Conservation (phyloP, 2,113 vertebrate species). For the Bubo blakistoni region DNA sequence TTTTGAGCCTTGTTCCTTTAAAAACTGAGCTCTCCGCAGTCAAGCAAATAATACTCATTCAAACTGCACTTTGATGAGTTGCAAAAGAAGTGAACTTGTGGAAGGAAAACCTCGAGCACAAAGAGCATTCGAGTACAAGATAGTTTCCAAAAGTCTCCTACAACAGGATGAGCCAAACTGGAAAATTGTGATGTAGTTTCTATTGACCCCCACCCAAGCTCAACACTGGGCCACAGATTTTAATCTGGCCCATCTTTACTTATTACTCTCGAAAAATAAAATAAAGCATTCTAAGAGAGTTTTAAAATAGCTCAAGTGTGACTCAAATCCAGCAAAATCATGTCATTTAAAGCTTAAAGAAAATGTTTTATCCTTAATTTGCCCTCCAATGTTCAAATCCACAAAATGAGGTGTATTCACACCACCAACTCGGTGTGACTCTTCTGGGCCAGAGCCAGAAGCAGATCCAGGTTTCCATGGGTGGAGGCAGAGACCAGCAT, state of each 20-base stretch:
- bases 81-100: not conserved
- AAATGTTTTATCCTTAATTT: not conserved
- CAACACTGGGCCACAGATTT: not conserved
- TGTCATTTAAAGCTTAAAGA: not conserved
- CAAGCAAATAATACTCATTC: not conserved
- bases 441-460: not conserved
- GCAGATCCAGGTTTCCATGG: conserved; percentile 41
- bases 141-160: not conserved
- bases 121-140: not conserved
- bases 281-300: not conserved
- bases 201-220: not conserved
- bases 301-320: not conserved
- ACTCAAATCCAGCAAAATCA: not conserved
- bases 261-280: conserved; percentile 9
- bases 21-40: not conserved
- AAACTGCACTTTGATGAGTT: not conserved
- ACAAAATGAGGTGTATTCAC: conserved; percentile 32
- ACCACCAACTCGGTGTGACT: not conserved
- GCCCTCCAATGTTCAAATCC: not conserved
- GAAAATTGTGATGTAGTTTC: not conserved
- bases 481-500: not conserved
- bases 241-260: not conserved
- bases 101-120: not conserved
- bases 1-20: not conserved
- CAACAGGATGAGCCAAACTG: not conserved